These are phyloP conservation scores for Adelges cooleyi DNA, from an alignment of 1,140 invertebrate genomes.

Conservation along the genomic window DNA sequence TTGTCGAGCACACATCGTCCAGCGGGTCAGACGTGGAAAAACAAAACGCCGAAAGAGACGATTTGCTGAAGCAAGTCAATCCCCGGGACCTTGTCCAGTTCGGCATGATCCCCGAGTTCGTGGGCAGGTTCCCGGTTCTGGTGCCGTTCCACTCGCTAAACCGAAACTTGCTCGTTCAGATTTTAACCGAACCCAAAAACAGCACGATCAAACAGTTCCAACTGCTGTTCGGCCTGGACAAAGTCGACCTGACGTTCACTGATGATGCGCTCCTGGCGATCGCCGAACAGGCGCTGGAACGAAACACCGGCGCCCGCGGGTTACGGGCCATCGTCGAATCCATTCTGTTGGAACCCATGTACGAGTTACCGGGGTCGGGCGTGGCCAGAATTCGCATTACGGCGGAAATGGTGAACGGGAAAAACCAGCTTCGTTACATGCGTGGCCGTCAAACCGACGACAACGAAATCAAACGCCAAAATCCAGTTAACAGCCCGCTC, in stretches of 20 bases:
- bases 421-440: conserved; percentile 52
- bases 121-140: conserved; percentile 91
- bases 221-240: too few relatives aligned
- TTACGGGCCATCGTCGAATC: conserved; percentile 86
- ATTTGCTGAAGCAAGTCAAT: conserved; percentile 74
- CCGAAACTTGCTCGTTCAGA: conserved; percentile 81
- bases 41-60: conserved; percentile 68
- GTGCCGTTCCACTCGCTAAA: conserved; percentile 94
- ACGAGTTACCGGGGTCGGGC: conserved; percentile 90
- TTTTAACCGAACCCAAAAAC: conserved; percentile 93
- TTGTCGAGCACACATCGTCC: too few relatives aligned
- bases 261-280: conserved; percentile 77
- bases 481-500: too few relatives aligned
- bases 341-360: conserved; percentile 89
- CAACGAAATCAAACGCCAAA: too few relatives aligned
- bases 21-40: conserved; percentile 43
- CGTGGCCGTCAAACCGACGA: too few relatives aligned
- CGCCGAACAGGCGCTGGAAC: conserved; percentile 79
- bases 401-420: too few relatives aligned
- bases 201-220: conserved; percentile 80
- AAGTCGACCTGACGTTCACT: conserved; percentile 82
- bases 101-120: conserved; percentile 93
- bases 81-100: conserved; percentile 96
- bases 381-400: conserved; percentile 77
- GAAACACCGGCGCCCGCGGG: conserved; percentile 91